A percentile compares a stretch with the other conserved stretches of the same genome.
Conservation (phyloP, 2,113 vertebrate species). For the Blennius ocellaris region DNA sequence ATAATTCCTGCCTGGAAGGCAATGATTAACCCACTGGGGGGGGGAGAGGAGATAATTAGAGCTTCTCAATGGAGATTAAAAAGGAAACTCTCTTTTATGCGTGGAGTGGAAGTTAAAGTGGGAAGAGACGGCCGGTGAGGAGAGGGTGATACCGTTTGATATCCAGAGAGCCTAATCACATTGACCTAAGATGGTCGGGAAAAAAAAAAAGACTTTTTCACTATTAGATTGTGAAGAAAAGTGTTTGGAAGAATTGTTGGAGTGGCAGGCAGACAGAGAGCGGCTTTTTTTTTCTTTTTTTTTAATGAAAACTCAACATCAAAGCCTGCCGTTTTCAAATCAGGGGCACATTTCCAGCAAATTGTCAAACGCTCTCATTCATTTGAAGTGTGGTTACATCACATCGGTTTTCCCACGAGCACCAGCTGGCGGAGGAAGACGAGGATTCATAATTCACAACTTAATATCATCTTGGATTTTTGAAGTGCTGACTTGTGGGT, state of each 20-base stretch:
- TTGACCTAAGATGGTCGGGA: background rate
- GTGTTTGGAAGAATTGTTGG: background rate
- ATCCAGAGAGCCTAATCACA: background rate
- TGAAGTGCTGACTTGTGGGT: too few relatives aligned
- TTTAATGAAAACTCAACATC: background rate
- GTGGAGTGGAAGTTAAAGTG: slow-evolving; percentile 18
- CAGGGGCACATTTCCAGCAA: background rate
- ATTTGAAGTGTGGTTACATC: background rate
- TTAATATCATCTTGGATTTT: too few relatives aligned
- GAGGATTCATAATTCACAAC: background rate
- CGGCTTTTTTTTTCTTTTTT: slow-evolving; percentile 17
- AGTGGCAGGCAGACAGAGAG: slow-evolving; percentile 53
- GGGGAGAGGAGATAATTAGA: slow-evolving; percentile 41
- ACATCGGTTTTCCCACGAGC: background rate
- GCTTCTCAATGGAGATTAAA: slow-evolving; percentile 37
- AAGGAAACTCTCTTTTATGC: slow-evolving; percentile 37
- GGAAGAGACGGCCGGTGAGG: background rate
- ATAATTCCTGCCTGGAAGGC: slow-evolving; percentile 27
- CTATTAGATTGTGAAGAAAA: slow-evolving; percentile 20
- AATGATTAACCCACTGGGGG: slow-evolving; percentile 34
- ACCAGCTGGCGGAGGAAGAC: background rate
- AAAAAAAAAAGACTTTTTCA: background rate
- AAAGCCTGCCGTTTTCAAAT: background rate
- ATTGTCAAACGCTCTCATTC: background rate
- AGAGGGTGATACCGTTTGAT: background rate